Conservation (phyloP, 2,113 vertebrate genomes). For the Castor canadensis region DNA sequence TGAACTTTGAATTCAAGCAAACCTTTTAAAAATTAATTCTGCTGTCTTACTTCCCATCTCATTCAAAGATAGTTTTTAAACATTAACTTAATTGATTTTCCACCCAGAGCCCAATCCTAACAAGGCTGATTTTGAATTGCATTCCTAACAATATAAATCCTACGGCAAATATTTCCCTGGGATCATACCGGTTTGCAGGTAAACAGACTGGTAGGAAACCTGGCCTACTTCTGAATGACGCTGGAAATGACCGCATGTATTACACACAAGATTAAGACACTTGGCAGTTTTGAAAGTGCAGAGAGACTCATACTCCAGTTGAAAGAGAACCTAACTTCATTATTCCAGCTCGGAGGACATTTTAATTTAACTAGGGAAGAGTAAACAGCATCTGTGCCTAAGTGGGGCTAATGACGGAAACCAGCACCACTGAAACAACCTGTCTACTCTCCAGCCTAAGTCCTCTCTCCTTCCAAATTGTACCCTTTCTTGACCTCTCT, state of each 20-base stretch:
- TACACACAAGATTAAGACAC: neutral
- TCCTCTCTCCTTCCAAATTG: neutral
- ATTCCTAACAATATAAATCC: neutral
- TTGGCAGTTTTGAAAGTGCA: constrained; percentile 1
- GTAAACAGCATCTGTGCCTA: constrained; percentile 5
- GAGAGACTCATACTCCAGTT: neutral
- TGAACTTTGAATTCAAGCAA: constrained; percentile 45
- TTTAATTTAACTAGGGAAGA: constrained; percentile 57
- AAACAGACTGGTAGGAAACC: neutral
- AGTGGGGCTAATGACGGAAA: neutral
- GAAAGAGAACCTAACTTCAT: constrained; percentile 24
- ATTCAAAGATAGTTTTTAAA: constrained; percentile 43
- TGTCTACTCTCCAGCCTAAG: neutral
- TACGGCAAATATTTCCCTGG: neutral
- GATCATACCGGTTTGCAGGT: neutral
- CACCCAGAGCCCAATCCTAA: neutral
- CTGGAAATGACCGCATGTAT: neutral
- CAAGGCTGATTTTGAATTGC: neutral
- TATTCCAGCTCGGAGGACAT: constrained; percentile 7
- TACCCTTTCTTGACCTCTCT: neutral
- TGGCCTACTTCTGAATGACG: neutral
- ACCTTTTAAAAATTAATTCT: constrained; percentile 22
- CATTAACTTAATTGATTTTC: constrained; percentile 44
- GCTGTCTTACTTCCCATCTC: neutral
- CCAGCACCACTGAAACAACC: neutral